phyloP scores from a whole-genome alignment of 2,797 vertebrate species.

The Thaleichthys pacificus region DNA sequence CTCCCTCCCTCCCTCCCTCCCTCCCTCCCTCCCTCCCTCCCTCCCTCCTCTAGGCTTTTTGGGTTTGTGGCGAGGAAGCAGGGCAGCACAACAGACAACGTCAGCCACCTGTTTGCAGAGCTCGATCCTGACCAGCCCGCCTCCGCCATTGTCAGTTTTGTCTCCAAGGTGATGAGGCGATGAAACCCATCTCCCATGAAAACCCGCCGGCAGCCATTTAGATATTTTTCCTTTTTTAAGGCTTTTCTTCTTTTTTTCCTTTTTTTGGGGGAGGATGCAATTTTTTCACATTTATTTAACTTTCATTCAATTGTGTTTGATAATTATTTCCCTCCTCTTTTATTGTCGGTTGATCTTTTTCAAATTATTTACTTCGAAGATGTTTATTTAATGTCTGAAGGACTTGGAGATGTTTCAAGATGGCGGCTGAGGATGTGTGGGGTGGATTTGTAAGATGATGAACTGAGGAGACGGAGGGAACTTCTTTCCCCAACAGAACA shows the following conservation, averaged over 20 bases:
- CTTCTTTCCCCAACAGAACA: no score
- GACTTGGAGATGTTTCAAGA: slow-evolving; percentile 75
- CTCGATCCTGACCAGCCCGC: slow-evolving; percentile 91
- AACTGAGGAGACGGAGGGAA: slow-evolving; percentile 26
- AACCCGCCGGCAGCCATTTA: slow-evolving; percentile 53
- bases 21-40: neutral
- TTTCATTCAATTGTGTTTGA: slow-evolving; percentile 25
- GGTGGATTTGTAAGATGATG: slow-evolving; percentile 76
- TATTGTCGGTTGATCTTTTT: slow-evolving; percentile 60
- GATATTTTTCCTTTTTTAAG: slow-evolving; percentile 47
- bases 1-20: neutral
- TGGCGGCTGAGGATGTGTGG: slow-evolving; percentile 79
- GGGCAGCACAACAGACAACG: slow-evolving; percentile 98
- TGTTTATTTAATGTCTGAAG: slow-evolving; percentile 62
- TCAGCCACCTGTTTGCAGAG: slow-evolving; percentile 97
- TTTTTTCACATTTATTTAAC: slow-evolving; percentile 6
- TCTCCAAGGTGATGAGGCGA: slow-evolving; percentile 88
- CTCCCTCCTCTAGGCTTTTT: slow-evolving; percentile 79
- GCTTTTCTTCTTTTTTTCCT: slow-evolving; percentile 31
- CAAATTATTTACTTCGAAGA: slow-evolving; percentile 56
- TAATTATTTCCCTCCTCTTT: slow-evolving; percentile 40
- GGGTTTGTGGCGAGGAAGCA: slow-evolving; percentile 97
- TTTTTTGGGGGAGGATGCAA: neutral
- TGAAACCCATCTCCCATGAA: slow-evolving; percentile 71
- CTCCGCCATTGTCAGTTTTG: slow-evolving; percentile 90